Conservation (phyloP, 2,888 invertebrate species). For the Orthosia gracilis region DNA sequence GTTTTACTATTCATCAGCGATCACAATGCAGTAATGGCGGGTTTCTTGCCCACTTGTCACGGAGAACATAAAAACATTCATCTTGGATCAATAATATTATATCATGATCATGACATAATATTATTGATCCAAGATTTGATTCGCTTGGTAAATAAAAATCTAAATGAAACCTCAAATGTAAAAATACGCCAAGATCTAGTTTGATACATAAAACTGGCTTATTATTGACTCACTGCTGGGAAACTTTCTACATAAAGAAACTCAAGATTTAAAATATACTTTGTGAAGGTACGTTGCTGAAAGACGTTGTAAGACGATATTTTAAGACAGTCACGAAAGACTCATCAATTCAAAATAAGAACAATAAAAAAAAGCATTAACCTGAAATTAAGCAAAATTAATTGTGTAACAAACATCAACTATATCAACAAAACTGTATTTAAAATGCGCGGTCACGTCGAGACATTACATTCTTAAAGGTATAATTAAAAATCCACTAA, state of each 20-base stretch:
- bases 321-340: background rate
- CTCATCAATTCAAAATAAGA: background rate
- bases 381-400: conserved; percentile 7
- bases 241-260: background rate
- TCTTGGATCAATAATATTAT: too few species aligned
- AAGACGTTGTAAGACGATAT: too few species aligned
- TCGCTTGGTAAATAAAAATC: too few species aligned
- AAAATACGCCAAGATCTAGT: too few species aligned
- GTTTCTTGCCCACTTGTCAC: conserved; percentile 36
- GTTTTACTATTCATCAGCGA: conserved; percentile 30
- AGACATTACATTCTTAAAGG: conserved; percentile 34
- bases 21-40: too few species aligned
- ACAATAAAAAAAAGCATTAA: conserved; percentile 19
- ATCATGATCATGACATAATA: too few species aligned
- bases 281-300: too few species aligned
- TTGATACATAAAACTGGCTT: too few species aligned
- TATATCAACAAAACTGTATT: conserved; percentile 9
- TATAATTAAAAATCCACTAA: conserved; percentile 52
- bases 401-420: conserved; percentile 21
- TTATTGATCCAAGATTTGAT: too few species aligned
- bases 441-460: conserved; percentile 37
- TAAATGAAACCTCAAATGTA: too few species aligned
- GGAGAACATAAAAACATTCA: conserved; percentile 30
- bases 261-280: too few species aligned
- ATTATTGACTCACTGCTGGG: background rate